A percentile compares a stretch with the other conserved stretches of the same genome.
Evolutionary conservation across 2,888 invertebrate genomes (phyloP).

Genomic region (Limnephilus auricula): DNA sequence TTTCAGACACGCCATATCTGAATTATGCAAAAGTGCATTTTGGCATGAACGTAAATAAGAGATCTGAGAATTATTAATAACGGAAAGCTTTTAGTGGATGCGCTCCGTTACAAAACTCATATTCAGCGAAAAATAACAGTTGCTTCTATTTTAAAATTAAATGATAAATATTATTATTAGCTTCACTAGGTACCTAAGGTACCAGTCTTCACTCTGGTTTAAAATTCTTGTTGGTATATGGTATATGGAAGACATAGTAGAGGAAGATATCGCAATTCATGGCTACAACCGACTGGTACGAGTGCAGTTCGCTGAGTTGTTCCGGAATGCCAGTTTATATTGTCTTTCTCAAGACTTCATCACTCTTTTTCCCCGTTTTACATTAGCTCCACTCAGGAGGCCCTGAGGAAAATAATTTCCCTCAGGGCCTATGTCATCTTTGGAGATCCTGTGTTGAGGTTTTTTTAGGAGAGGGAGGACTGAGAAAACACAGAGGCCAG

Average conservation of each 20-base stretch:
- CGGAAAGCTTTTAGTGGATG: background rate
- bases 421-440: too few species aligned
- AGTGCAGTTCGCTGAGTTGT: too few species aligned
- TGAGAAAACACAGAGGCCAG: too few species aligned
- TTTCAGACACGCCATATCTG: background rate
- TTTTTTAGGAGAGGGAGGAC: too few species aligned
- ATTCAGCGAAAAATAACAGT: background rate
- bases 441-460: too few species aligned
- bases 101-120: background rate
- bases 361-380: too few species aligned
- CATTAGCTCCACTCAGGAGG: too few species aligned
- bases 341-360: too few species aligned
- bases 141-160: background rate
- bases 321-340: too few species aligned
- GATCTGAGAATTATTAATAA: background rate
- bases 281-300: background rate
- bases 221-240: background rate
- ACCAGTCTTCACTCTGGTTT: background rate
- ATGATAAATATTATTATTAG: background rate
- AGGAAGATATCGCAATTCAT: background rate
- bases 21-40: slow-evolving; percentile 2
- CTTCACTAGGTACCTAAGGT: background rate
- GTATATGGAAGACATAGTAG: background rate
- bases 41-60: background rate
- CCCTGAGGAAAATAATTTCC: too few species aligned